A percentile compares a stretch with the other conserved stretches of the same genome.
phyloP scores from a whole-genome alignment of 2,888 invertebrate genomes.

The Lypha dubia region DNA sequence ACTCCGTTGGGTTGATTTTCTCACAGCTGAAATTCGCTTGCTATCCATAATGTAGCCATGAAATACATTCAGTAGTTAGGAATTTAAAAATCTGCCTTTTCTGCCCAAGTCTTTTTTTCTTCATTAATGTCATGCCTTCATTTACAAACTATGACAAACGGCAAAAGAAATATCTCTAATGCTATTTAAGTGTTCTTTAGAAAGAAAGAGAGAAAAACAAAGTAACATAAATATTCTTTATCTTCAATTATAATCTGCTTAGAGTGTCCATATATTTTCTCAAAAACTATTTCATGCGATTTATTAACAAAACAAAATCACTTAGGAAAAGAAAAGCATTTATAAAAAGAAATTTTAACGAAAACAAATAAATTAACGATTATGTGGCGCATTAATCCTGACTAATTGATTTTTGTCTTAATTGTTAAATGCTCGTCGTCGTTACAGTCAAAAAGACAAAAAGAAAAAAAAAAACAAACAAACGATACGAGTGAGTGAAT shows the following conservation, averaged over 20 bases:
- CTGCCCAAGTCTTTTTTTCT: not conserved
- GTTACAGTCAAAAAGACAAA: slow-evolving; percentile 10
- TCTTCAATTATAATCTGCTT: slow-evolving; percentile 50
- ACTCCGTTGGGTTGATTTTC: too few relatives aligned
- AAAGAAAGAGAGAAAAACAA: not conserved
- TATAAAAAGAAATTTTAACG: not conserved
- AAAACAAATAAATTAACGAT: slow-evolving; percentile 13
- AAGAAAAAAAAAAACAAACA: too few relatives aligned
- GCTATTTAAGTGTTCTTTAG: not conserved
- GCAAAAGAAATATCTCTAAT: not conserved
- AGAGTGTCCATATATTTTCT: not conserved
- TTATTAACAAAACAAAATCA: slow-evolving; percentile 1
- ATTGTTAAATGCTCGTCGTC: slow-evolving; percentile 49
- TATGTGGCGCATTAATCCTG: slow-evolving; percentile 50
- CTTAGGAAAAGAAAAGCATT: not conserved
- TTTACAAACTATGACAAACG: not conserved
- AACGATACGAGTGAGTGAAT: slow-evolving; percentile 25
- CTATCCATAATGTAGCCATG: too few relatives aligned
- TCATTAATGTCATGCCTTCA: slow-evolving; percentile 2
- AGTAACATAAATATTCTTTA: slow-evolving; percentile 22
- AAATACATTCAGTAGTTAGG: too few relatives aligned
- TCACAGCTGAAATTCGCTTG: too few relatives aligned
- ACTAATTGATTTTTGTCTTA: slow-evolving; percentile 67
- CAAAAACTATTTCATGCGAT: slow-evolving; percentile 2
- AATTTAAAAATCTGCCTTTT: not conserved